A percentile compares a stretch with the other conserved stretches of the same genome.
Conservation (phyloP, 1,140 invertebrate species). For the Calycopis cecrops region DNA sequence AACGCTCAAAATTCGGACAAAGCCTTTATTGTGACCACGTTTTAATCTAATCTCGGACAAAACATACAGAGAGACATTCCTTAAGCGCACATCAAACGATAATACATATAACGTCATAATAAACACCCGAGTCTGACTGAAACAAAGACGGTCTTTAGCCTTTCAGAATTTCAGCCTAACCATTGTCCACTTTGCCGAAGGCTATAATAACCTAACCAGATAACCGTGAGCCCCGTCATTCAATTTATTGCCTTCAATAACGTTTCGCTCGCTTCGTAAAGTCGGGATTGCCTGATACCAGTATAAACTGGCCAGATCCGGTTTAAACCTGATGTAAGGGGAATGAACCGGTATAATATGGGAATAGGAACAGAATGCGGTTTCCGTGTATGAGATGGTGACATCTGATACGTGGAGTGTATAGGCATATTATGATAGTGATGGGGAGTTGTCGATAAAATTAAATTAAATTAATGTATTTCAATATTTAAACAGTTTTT, state of each 20-base stretch:
- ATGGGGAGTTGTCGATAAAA: slow-evolving; percentile 23
- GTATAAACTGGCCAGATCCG: slow-evolving; percentile 46
- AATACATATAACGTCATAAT: background rate
- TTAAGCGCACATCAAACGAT: too few relatives aligned
- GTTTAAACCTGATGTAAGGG: slow-evolving; percentile 59
- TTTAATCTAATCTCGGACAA: too few relatives aligned
- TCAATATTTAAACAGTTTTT: too few relatives aligned
- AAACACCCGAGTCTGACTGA: background rate
- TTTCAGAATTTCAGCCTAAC: slow-evolving; percentile 15
- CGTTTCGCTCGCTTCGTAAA: slow-evolving; percentile 30
- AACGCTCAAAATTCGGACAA: too few relatives aligned
- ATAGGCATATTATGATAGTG: slow-evolving; percentile 33
- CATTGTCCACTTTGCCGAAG: slow-evolving; percentile 59
- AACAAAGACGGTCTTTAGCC: background rate
- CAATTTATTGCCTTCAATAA: slow-evolving; percentile 39
- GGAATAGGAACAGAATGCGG: slow-evolving; percentile 58
- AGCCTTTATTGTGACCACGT: too few relatives aligned
- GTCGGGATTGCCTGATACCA: slow-evolving; percentile 36
- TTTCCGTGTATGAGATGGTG: slow-evolving; percentile 57
- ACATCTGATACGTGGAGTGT: slow-evolving; percentile 48
- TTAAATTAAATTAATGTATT: slow-evolving; percentile 7
- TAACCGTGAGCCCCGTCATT: slow-evolving; percentile 37
- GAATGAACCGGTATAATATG: slow-evolving; percentile 60
- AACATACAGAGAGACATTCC: too few relatives aligned
- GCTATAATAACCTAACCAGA: slow-evolving; percentile 42